Evolutionary conservation across 2,113 vertebrate species (phyloP).

Genomic region (Arothron firmamentum): DNA sequence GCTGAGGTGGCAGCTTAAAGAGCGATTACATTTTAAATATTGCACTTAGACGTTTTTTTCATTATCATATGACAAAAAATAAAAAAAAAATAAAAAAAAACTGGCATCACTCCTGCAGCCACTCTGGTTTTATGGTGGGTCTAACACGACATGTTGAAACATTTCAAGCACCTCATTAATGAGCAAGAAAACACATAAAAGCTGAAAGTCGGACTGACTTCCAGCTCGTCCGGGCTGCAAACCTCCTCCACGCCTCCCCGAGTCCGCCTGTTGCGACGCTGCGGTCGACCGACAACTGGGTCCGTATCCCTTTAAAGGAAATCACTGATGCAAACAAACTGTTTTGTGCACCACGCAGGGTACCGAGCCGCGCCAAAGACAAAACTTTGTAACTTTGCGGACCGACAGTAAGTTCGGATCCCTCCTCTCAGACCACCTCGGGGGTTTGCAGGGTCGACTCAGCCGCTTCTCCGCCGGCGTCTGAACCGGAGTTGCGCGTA

Average conservation of each 20-base stretch:
- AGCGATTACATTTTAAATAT: not conserved
- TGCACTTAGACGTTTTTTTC: not conserved
- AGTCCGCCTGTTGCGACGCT: conserved; percentile 60
- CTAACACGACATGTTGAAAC: conserved; percentile 7
- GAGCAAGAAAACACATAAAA: conserved; percentile 30
- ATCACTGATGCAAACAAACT: conserved; percentile 69
- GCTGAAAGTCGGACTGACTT: conserved; percentile 15
- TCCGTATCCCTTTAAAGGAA: conserved; percentile 72
- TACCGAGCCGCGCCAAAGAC: conserved; percentile 70
- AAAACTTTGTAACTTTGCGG: conserved; percentile 70
- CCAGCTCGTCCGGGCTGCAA: conserved; percentile 25
- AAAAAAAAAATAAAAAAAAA: no score
- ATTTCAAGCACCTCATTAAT: conserved; percentile 10
- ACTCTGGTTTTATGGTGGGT: conserved; percentile 9
- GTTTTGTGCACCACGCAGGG: conserved; percentile 62
- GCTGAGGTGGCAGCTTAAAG: not conserved
- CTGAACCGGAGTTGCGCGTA: conserved; percentile 33
- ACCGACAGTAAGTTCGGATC: conserved; percentile 45
- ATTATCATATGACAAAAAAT: not conserved
- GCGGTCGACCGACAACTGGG: conserved; percentile 65
- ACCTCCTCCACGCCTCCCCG: conserved; percentile 41
- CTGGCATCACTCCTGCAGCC: no score
- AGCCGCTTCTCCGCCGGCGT: conserved; percentile 14
- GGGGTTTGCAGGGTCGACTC: conserved; percentile 10
- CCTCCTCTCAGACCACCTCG: conserved; percentile 26